Conservation (phyloP, 2,888 invertebrate species). For the Scaptomyza flava region DNA sequence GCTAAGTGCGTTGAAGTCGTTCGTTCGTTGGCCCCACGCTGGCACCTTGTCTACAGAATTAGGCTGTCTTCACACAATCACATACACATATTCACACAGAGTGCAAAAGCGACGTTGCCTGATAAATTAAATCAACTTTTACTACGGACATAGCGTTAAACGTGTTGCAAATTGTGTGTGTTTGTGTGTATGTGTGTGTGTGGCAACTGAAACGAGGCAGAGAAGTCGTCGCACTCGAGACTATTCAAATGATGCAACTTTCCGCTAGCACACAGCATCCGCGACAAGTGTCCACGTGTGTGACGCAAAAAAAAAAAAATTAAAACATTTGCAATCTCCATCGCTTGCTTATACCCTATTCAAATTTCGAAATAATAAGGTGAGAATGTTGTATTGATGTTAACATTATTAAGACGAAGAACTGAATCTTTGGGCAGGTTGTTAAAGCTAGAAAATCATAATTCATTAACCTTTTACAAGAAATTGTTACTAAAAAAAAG, state of each 20-base stretch:
- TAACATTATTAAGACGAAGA: not conserved
- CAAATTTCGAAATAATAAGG: not conserved
- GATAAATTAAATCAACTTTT: slow-evolving; percentile 66
- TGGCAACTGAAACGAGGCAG: slow-evolving; percentile 11
- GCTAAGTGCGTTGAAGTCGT: slow-evolving; percentile 80
- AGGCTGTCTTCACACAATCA: slow-evolving; percentile 50
- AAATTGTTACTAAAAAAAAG: no score
- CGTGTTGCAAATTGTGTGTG: slow-evolving; percentile 18
- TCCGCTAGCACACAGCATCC: slow-evolving; percentile 11
- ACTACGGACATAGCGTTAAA: slow-evolving; percentile 28
- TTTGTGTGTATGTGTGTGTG: not conserved
- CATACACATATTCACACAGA: not conserved
- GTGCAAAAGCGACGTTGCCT: slow-evolving; percentile 15
- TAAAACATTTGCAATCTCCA: slow-evolving; percentile 43
- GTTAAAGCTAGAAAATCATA: no score
- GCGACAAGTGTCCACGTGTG: slow-evolving; percentile 72
- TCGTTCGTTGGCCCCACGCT: slow-evolving; percentile 64
- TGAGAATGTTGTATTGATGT: not conserved
- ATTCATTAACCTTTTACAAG: no score
- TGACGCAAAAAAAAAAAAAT: slow-evolving; percentile 46
- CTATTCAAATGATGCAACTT: slow-evolving; percentile 46
- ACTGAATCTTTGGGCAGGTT: no score
- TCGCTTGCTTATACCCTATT: slow-evolving; percentile 4
- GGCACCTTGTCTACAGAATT: slow-evolving; percentile 53
- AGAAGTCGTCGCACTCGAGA: slow-evolving; percentile 56